These are phyloP conservation scores for Pomacea canaliculata DNA, from an alignment of 2,888 invertebrate genomes.

Conservation along the genomic window DNA sequence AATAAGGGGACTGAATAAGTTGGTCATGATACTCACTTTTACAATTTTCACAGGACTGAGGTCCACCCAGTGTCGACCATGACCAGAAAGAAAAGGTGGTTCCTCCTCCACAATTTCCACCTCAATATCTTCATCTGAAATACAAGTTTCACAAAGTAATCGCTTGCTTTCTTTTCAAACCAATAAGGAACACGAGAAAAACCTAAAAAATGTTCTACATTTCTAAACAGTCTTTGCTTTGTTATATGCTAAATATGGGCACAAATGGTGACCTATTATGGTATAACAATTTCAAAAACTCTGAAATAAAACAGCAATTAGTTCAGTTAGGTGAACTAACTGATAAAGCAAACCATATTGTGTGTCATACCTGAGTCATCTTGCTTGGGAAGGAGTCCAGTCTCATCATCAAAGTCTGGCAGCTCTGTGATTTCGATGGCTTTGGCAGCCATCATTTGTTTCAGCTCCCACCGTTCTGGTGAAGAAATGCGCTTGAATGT, in stretches of 20 bases:
- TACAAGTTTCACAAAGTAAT: neutral
- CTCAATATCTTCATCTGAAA: constrained; percentile 93
- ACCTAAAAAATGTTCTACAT: too few relatives aligned
- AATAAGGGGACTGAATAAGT: too few relatives aligned
- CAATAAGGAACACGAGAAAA: neutral
- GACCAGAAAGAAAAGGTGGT: constrained; percentile 86
- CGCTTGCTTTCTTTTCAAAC: too few relatives aligned
- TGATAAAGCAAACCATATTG: too few relatives aligned
- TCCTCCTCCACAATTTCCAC: constrained; percentile 99
- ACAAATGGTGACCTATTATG: too few relatives aligned
- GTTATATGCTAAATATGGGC: too few relatives aligned
- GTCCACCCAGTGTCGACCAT: constrained; percentile 90
- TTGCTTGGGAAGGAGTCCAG: constrained; percentile 86
- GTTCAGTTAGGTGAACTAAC: too few relatives aligned
- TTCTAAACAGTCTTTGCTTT: too few relatives aligned
- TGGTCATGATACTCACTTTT: constrained; percentile 72
- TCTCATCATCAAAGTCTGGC: constrained; percentile 98
- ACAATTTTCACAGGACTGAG: constrained; percentile 94
- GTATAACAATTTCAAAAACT: too few relatives aligned
- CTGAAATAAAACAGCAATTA: too few relatives aligned
- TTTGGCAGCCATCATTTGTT: constrained; percentile 95
- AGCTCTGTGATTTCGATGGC: constrained; percentile 92
- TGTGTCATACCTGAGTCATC: constrained; percentile 65
- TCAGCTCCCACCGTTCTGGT: constrained; percentile 96
- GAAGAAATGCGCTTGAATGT: constrained; percentile 82